Conservation (phyloP, 2,888 invertebrate genomes). For the Slavum lentiscoides region DNA sequence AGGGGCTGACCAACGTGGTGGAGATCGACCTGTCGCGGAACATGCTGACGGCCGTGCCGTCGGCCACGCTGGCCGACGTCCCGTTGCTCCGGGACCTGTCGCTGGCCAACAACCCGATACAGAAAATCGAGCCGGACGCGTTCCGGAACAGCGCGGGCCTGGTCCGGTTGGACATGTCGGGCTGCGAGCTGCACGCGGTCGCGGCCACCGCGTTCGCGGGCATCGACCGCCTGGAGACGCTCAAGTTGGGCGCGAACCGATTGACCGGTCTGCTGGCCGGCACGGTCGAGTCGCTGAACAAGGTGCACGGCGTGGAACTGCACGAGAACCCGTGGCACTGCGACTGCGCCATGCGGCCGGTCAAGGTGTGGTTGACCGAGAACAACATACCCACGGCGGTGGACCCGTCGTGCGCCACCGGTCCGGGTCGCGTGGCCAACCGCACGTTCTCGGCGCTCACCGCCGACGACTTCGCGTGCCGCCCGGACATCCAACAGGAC, state of each 20-base stretch:
- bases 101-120: conserved; percentile 79
- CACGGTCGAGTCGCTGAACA: conserved; percentile 72
- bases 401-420: conserved; percentile 76
- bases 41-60: conserved; percentile 78
- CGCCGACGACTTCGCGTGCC: conserved; percentile 76
- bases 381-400: conserved; percentile 78
- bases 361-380: conserved; percentile 77
- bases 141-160: conserved; percentile 76
- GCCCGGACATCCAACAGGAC: conserved; percentile 76
- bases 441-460: conserved; percentile 71
- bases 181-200: conserved; percentile 78
- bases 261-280: conserved; percentile 75
- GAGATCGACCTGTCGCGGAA: conserved; percentile 87
- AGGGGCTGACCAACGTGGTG: conserved; percentile 83
- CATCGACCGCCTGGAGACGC: conserved; percentile 73
- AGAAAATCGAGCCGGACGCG: conserved; percentile 75
- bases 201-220: conserved; percentile 78
- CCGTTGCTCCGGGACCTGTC: conserved; percentile 81
- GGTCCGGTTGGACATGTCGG: conserved; percentile 81
- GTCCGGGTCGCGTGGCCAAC: conserved; percentile 71
- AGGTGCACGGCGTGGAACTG: conserved; percentile 79
- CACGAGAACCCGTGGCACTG: conserved; percentile 89
- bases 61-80: conserved; percentile 76
- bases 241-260: conserved; percentile 81
- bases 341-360: conserved; percentile 78